Conservation (phyloP, 2,888 invertebrate species). For the Epiblema foenella region DNA sequence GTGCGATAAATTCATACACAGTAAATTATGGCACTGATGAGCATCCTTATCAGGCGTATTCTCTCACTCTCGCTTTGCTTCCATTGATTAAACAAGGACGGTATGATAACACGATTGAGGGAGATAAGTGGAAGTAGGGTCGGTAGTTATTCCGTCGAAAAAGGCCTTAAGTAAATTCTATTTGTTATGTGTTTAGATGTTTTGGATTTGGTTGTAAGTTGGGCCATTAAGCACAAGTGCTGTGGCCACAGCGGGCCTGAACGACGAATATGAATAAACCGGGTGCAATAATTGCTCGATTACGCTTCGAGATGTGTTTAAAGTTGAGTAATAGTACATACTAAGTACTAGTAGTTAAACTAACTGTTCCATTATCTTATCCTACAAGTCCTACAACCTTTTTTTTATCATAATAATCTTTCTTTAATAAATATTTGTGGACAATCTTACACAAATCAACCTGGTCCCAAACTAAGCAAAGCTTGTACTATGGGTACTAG, state of each 20-base stretch:
- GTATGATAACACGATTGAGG: slow-evolving; percentile 8
- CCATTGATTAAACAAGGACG: slow-evolving; percentile 6
- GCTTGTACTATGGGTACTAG: too few species aligned
- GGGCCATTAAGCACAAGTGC: slow-evolving; percentile 37
- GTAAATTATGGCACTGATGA: slow-evolving; percentile 27
- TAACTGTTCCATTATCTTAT: too few species aligned
- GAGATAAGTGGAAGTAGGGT: slow-evolving; percentile 19
- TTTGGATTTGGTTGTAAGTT: slow-evolving; percentile 15
- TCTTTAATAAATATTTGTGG: too few species aligned
- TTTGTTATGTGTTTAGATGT: background rate
- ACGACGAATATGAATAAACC: slow-evolving; percentile 16
- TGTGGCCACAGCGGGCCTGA: slow-evolving; percentile 22
- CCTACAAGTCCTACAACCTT: too few species aligned
- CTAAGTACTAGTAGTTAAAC: too few species aligned
- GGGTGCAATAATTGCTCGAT: slow-evolving; percentile 7
- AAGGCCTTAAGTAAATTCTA: background rate
- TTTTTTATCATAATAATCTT: too few species aligned
- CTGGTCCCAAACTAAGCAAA: too few species aligned
- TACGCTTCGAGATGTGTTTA: background rate
- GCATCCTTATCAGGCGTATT: slow-evolving; percentile 17
- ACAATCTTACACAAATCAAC: too few species aligned
- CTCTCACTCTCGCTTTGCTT: background rate
- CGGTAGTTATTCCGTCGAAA: background rate
- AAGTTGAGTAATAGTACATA: background rate
- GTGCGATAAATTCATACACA: slow-evolving; percentile 37